A percentile compares a stretch with the other conserved stretches of the same genome.
phyloP scores from a whole-genome alignment of 2,797 vertebrate genomes.

The Intellagama lesueurii region DNA sequence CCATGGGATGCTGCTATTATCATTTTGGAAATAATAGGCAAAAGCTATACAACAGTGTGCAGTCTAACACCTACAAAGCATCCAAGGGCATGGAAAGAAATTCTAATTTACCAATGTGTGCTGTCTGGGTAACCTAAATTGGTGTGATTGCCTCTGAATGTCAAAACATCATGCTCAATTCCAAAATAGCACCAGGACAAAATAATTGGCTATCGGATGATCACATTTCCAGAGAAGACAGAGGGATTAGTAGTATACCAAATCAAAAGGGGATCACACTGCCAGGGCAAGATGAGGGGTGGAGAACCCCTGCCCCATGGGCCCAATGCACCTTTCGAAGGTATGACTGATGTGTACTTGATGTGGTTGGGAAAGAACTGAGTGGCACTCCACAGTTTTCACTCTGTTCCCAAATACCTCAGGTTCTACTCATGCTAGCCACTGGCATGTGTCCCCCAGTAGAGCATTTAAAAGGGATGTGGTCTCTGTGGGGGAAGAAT shows the following conservation, averaged over 20 bases:
- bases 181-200: not conserved
- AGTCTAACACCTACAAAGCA: not conserved
- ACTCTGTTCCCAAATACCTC: no score
- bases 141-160: slow-evolving; percentile 3
- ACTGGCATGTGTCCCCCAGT: no score
- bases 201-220: not conserved
- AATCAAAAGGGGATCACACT: not conserved
- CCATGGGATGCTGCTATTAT: not conserved
- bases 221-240: not conserved
- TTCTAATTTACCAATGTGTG: not conserved
- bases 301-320: not conserved
- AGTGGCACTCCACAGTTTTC: no score
- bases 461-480: no score
- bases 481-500: no score
- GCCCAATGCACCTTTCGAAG: not conserved
- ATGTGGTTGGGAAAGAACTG: no score
- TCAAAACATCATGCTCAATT: not conserved
- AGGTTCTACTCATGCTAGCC: no score
- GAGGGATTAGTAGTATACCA: not conserved
- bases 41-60: not conserved
- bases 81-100: not conserved
- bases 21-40: not conserved
- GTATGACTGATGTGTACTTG: no score
- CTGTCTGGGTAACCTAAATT: not conserved
- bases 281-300: not conserved